Conservation (phyloP, 2,113 vertebrate genomes). For the Malurus melanocephalus region DNA sequence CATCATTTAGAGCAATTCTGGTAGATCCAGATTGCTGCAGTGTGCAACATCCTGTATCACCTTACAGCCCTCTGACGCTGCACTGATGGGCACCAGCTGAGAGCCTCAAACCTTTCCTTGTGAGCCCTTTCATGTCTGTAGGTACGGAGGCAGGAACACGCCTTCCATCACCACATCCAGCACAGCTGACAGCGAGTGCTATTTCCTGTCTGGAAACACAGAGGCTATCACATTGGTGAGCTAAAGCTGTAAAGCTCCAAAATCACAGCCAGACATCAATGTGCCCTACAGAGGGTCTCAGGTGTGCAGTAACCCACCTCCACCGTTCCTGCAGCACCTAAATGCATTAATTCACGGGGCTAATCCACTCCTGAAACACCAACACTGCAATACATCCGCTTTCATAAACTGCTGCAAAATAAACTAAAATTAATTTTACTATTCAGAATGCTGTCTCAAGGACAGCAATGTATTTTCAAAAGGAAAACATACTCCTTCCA, state of each 20-base stretch:
- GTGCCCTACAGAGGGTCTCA: background rate
- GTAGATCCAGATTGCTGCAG: background rate
- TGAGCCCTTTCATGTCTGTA: background rate
- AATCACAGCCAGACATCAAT: background rate
- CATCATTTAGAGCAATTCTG: background rate
- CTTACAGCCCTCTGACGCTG: background rate
- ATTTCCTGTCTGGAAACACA: slow-evolving; percentile 25
- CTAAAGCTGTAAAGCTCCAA: background rate
- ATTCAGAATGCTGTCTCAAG: background rate
- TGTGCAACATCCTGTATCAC: background rate
- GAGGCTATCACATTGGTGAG: background rate
- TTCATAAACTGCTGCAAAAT: background rate
- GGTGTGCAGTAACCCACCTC: background rate
- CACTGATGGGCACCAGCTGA: background rate
- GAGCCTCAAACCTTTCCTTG: background rate
- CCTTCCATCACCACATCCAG: background rate
- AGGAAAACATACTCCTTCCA: background rate
- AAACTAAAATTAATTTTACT: background rate
- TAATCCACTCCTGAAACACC: background rate
- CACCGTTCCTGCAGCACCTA: rapidly evolving
- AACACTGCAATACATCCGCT: background rate
- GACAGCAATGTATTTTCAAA: background rate
- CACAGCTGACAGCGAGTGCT: background rate
- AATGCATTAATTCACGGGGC: background rate
- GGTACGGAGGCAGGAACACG: background rate